phyloP scores from a whole-genome alignment of 2,888 invertebrate species.

The Zaprionus lineosus region DNA sequence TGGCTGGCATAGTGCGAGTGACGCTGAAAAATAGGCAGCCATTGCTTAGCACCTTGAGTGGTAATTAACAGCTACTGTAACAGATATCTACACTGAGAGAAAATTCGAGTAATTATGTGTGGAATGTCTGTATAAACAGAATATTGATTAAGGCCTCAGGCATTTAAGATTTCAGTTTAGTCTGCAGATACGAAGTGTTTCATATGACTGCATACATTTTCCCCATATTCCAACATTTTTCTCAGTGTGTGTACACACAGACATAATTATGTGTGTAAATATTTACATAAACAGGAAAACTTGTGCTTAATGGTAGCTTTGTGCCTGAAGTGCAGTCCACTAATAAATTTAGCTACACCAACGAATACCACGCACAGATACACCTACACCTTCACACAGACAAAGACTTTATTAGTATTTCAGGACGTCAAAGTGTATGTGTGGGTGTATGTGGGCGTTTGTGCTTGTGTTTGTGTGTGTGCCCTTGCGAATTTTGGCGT shows the following conservation, averaged over 20 bases:
- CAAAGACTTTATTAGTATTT: slow-evolving; percentile 24
- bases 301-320: slow-evolving; percentile 15
- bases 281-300: slow-evolving; percentile 12
- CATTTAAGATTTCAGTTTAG: no score
- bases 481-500: slow-evolving; percentile 11
- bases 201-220: no score
- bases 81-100: not conserved
- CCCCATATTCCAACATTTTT: no score
- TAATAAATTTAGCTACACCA: slow-evolving; percentile 46
- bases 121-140: no score
- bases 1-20: slow-evolving; percentile 28
- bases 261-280: slow-evolving; percentile 5
- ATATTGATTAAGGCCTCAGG: no score
- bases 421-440: not conserved
- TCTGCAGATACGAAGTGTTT: no score
- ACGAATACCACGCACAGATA: no score
- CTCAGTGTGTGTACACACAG: not conserved
- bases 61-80: slow-evolving; percentile 33
- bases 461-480: not conserved
- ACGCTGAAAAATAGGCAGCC: slow-evolving; percentile 38
- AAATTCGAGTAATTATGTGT: no score
- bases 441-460: not conserved
- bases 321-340: slow-evolving; percentile 30
- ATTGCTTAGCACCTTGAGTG: slow-evolving; percentile 25
- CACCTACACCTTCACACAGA: slow-evolving; percentile 8